Evolutionary conservation across 2,888 invertebrate genomes (phyloP).

Genomic region (Lacanobia oleracea): DNA sequence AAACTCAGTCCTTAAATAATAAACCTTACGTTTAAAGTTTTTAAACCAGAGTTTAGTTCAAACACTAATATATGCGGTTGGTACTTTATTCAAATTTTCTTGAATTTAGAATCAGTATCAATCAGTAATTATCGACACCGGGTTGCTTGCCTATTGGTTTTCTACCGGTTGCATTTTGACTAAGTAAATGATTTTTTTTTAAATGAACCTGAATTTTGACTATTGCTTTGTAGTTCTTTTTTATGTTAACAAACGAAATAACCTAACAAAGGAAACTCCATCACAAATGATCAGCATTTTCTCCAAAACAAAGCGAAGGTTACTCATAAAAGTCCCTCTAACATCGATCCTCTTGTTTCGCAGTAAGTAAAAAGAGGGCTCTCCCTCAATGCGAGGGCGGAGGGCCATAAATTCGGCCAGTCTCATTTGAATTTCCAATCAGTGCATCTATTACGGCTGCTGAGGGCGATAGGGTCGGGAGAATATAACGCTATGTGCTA

Average conservation of each 20-base stretch:
- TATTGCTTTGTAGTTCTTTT: too few relatives aligned
- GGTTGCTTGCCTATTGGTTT: too few relatives aligned
- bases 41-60: too few relatives aligned
- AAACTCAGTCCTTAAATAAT: neutral
- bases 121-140: too few relatives aligned
- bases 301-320: slow-evolving; percentile 52
- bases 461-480: slow-evolving; percentile 64
- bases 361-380: slow-evolving; percentile 75
- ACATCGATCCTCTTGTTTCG: slow-evolving; percentile 64
- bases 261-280: neutral
- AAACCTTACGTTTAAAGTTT: too few relatives aligned
- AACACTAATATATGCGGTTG: too few relatives aligned
- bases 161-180: too few relatives aligned
- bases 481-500: slow-evolving; percentile 42
- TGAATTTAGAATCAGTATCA: too few relatives aligned
- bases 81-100: too few relatives aligned
- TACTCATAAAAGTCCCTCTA: slow-evolving; percentile 59
- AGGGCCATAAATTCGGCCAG: slow-evolving; percentile 85
- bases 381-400: slow-evolving; percentile 70
- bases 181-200: too few relatives aligned
- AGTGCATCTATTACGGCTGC: slow-evolving; percentile 82
- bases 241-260: too few relatives aligned
- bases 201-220: too few relatives aligned
- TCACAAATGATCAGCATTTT: slow-evolving; percentile 43
- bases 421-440: slow-evolving; percentile 90